Conservation (phyloP, 92 coral and sea anemone species). For the Ricordea florida region DNA sequence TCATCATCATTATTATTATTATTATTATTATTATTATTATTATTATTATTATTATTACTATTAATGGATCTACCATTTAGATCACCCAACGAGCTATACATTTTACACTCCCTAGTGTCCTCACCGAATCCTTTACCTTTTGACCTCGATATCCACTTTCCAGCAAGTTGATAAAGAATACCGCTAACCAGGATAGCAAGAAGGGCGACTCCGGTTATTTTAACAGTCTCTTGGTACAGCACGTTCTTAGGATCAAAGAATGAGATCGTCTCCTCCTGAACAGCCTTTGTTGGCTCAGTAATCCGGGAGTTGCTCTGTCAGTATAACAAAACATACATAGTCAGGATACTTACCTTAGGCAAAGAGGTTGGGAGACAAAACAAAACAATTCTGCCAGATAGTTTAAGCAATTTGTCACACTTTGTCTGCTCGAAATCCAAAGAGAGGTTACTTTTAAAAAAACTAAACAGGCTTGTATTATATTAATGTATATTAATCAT, state of each 20-base stretch:
- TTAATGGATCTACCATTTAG: too few relatives aligned
- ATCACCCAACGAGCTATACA: too few relatives aligned
- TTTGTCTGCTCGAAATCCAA: too few relatives aligned
- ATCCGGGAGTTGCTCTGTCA: not conserved
- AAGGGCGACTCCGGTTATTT: not conserved
- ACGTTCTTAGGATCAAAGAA: slow-evolving; percentile 10
- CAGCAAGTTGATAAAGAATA: not conserved
- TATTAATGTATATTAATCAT: too few relatives aligned
- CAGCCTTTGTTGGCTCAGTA: not conserved
- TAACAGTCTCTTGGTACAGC: not conserved
- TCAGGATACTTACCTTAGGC: not conserved
- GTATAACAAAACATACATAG: not conserved
- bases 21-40: too few relatives aligned
- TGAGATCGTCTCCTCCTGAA: not conserved
- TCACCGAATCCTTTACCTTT: not conserved
- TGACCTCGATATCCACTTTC: not conserved
- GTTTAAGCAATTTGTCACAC: too few relatives aligned
- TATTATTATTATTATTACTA: too few relatives aligned
- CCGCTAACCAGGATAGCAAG: not conserved
- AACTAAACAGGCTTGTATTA: too few relatives aligned
- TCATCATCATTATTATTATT: too few relatives aligned
- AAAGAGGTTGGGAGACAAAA: not conserved
- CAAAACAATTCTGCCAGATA: too few relatives aligned
- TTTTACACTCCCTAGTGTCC: too few relatives aligned
- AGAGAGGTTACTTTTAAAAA: too few relatives aligned